These are phyloP conservation scores for Macrosteles quadrilineatus DNA, from an alignment of 1,140 invertebrate genomes.

Conservation along the genomic window DNA sequence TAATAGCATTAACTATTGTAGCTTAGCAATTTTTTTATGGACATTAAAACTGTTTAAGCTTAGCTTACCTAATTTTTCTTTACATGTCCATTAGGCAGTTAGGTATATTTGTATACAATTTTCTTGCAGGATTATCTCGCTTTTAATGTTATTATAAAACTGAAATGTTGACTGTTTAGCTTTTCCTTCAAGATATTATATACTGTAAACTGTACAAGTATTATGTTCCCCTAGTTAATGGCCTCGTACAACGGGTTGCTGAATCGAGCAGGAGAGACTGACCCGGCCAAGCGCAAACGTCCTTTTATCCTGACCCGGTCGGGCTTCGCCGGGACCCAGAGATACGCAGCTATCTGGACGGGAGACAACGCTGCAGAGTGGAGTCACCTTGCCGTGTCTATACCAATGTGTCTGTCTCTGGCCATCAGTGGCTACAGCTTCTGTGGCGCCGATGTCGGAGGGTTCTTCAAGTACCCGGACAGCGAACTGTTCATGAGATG, in stretches of 20 bases:
- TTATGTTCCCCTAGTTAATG: slow-evolving; percentile 56
- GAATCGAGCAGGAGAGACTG: slow-evolving; percentile 60
- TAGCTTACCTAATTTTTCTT: too few species aligned
- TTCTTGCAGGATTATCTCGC: too few species aligned
- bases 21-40: too few species aligned
- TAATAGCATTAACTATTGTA: too few species aligned
- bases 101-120: too few species aligned
- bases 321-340: slow-evolving; percentile 90
- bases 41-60: too few species aligned
- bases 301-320: slow-evolving; percentile 93
- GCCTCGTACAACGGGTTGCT: slow-evolving; percentile 80
- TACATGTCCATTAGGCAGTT: too few species aligned
- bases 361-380: slow-evolving; percentile 97
- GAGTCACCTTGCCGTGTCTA: slow-evolving; percentile 82
- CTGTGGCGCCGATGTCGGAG: slow-evolving; percentile 96
- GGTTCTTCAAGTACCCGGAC: slow-evolving; percentile 97
- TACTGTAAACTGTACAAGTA: too few species aligned
- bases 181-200: too few species aligned
- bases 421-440: slow-evolving; percentile 91
- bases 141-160: too few species aligned
- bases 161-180: too few species aligned
- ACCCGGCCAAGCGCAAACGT: slow-evolving; percentile 57
- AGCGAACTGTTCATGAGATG: slow-evolving; percentile 87
- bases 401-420: slow-evolving; percentile 94
- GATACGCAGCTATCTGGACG: slow-evolving; percentile 94